Percentiles rank a stretch among this genome's conserved stretches.
Conservation (phyloP, 1,140 invertebrate species). For the Hetaerina americana region DNA sequence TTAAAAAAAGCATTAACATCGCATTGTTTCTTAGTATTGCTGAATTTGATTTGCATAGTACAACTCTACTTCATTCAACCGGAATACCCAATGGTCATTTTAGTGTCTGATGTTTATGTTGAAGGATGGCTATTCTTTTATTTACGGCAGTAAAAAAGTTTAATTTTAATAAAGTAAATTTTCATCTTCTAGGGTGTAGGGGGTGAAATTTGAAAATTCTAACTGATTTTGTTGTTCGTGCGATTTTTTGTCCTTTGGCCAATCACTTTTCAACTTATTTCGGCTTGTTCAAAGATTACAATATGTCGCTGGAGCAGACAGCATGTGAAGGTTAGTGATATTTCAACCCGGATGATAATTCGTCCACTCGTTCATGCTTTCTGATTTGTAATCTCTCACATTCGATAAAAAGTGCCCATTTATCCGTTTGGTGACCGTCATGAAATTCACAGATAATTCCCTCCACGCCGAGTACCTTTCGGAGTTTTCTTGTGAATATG, state of each 20-base stretch:
- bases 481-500: background rate
- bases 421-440: background rate
- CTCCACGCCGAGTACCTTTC: background rate
- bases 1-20: too few species aligned
- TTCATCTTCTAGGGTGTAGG: background rate
- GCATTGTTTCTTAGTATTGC: too few species aligned
- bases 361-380: background rate
- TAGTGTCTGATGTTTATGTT: background rate
- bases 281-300: background rate
- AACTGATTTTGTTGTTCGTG: background rate
- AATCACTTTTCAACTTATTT: conserved; percentile 1
- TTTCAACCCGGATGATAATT: background rate
- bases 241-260: background rate
- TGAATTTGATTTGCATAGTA: too few species aligned
- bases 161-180: background rate
- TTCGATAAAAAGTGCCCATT: background rate
- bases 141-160: background rate
- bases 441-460: background rate
- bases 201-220: background rate
- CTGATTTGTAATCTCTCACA: background rate
- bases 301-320: background rate
- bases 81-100: background rate
- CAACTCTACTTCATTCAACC: background rate
- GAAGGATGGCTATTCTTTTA: background rate
- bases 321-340: background rate